phyloP scores from a whole-genome alignment of 2,797 vertebrate species.

The Gymnothorax javanicus region DNA sequence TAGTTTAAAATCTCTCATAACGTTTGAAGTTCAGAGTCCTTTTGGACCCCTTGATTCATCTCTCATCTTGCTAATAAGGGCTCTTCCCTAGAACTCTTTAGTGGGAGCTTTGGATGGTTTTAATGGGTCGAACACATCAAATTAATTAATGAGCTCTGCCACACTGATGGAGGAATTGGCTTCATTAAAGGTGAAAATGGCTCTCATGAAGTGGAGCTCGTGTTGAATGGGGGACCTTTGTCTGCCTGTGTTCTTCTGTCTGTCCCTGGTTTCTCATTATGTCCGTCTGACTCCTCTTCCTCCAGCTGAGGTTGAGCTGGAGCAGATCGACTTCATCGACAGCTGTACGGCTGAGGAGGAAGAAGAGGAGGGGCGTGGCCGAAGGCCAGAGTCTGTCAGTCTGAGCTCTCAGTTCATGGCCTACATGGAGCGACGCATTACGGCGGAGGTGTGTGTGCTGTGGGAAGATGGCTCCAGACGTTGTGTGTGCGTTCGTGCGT shows the following conservation, averaged over 20 bases:
- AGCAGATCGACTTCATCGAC: slow-evolving; percentile 97
- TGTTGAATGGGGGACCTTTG: not conserved
- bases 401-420: slow-evolving; percentile 97
- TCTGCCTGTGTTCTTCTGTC: not conserved
- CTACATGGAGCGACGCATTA: slow-evolving; percentile 90
- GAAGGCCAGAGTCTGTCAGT: slow-evolving; percentile 71
- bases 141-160: not conserved
- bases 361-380: slow-evolving; percentile 80
- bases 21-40: not conserved
- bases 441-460: slow-evolving; percentile 76
- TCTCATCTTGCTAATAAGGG: not conserved
- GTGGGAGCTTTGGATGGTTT: not conserved
- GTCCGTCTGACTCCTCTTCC: slow-evolving; percentile 13
- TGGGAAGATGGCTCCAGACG: not conserved
- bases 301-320: slow-evolving; percentile 82
- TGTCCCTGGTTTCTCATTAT: slow-evolving; percentile 22
- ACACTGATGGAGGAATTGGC: not conserved
- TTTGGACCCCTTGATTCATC: not conserved
- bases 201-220: not conserved
- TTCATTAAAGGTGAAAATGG: not conserved
- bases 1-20: not conserved
- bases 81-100: not conserved
- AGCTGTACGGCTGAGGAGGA: slow-evolving; percentile 85
- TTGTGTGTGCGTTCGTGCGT: not conserved
- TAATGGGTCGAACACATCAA: not conserved